These are phyloP conservation scores for Sylvia borin DNA, from an alignment of 2,797 vertebrate genomes.

Conservation along the genomic window DNA sequence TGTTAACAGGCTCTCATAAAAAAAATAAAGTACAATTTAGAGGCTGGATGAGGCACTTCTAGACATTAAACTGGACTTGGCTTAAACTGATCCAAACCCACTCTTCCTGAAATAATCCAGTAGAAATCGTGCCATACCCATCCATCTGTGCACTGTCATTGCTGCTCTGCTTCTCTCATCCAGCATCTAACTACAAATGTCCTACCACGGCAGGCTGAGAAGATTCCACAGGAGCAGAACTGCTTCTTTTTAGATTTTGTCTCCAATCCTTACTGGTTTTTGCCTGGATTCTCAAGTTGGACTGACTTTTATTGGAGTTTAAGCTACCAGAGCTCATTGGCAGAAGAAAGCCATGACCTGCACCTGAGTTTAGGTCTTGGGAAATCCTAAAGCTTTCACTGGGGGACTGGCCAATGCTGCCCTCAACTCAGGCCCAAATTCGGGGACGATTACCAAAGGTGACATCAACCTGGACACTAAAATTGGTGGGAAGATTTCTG, in stretches of 20 bases:
- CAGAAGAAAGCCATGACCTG: background rate
- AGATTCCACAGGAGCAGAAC: background rate
- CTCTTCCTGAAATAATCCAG: background rate
- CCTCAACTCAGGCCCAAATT: background rate
- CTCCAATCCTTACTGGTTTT: background rate
- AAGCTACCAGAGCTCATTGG: background rate
- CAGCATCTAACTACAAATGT: background rate
- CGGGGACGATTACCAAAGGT: background rate
- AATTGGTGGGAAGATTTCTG: background rate
- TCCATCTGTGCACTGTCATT: background rate
- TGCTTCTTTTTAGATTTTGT: background rate
- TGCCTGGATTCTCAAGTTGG: background rate
- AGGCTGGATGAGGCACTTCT: background rate
- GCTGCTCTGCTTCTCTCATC: background rate
- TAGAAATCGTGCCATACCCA: background rate
- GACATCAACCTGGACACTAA: background rate
- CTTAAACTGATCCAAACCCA: background rate
- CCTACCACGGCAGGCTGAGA: background rate
- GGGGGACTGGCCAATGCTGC: background rate
- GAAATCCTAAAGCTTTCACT: background rate
- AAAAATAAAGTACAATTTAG: background rate
- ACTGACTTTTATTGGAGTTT: background rate
- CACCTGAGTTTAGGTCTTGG: background rate
- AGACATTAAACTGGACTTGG: background rate
- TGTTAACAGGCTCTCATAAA: background rate